phyloP scores from a whole-genome alignment of 2,113 vertebrate genomes.

The Macroglossus sobrinus region DNA sequence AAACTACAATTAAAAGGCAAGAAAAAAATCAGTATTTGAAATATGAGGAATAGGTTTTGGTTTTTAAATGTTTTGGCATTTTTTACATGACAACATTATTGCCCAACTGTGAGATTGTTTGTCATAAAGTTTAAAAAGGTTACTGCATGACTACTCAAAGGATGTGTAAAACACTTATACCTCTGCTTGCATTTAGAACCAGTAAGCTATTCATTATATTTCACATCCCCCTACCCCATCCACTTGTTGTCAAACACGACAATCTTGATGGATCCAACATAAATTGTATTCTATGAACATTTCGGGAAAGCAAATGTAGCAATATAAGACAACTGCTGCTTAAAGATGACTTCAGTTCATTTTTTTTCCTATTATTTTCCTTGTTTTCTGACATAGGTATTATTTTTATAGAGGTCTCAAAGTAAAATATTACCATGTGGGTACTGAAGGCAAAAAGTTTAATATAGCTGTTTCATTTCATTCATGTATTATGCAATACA shows the following conservation, averaged over 20 bases:
- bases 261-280: background rate
- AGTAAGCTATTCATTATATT: background rate
- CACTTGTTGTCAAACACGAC: background rate
- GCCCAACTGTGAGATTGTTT: background rate
- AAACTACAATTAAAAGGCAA: background rate
- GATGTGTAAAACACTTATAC: constrained; percentile 15
- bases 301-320: background rate
- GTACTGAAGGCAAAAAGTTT: background rate
- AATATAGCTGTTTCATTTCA: background rate
- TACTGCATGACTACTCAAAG: background rate
- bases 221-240: background rate
- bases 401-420: background rate
- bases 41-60: background rate
- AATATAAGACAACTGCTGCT: background rate
- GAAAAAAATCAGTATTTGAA: background rate
- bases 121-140: constrained; percentile 41
- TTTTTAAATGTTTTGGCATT: constrained; percentile 22
- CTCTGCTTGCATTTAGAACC: background rate
- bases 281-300: background rate
- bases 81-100: background rate
- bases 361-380: constrained; percentile 2
- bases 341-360: background rate
- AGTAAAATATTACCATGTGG: background rate
- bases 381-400: background rate
- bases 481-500: background rate